Conservation (phyloP, 2,113 vertebrate genomes). For the Hystrix brachyura region DNA sequence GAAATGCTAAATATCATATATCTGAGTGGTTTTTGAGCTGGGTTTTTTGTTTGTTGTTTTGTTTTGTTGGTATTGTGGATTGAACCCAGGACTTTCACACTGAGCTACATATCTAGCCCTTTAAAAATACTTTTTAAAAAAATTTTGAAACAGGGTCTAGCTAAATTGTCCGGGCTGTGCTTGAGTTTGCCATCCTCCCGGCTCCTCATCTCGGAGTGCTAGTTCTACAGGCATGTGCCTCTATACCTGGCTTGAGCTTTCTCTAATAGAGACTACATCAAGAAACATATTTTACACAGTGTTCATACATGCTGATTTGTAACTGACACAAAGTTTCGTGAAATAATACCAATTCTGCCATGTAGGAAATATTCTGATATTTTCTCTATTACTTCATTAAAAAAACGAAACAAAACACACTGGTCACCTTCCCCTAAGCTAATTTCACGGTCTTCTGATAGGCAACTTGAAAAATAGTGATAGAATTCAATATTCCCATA, state of each 20-base stretch:
- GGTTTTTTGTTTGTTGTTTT: background rate
- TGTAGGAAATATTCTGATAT: background rate
- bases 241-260: background rate
- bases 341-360: background rate
- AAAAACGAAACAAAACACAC: background rate
- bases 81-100: background rate
- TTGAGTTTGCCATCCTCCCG: background rate
- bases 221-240: background rate
- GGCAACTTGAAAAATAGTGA: constrained; percentile 9
- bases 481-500: background rate
- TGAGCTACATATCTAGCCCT: background rate
- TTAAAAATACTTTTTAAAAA: background rate
- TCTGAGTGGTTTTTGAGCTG: background rate
- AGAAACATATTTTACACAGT: background rate
- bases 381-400: background rate
- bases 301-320: background rate
- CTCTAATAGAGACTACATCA: background rate
- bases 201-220: background rate
- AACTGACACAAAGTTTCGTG: background rate
- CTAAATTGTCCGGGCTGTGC: background rate
- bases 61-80: background rate
- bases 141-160: background rate
- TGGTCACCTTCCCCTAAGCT: background rate
- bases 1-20: background rate
- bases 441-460: background rate